phyloP scores from a whole-genome alignment of 2,888 invertebrate genomes.

The Heteromurus nitidus region DNA sequence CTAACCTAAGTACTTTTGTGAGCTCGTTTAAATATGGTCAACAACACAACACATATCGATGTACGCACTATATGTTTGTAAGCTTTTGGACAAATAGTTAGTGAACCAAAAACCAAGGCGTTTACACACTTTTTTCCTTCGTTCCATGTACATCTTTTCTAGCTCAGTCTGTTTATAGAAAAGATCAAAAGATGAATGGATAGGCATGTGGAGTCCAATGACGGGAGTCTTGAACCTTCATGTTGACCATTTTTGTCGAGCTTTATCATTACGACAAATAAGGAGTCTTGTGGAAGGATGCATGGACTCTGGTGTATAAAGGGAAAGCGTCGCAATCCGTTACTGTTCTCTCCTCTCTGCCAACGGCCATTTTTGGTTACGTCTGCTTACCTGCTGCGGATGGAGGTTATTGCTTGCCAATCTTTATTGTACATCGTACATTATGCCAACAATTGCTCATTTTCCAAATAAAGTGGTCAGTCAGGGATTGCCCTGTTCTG shows the following conservation, averaged over 20 bases:
- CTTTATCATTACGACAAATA: slow-evolving; percentile 25
- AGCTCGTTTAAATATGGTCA: no score
- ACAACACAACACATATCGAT: no score
- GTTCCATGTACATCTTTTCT: no score
- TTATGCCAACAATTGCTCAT: slow-evolving; percentile 23
- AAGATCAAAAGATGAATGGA: neutral
- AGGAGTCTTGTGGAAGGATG: slow-evolving; percentile 5
- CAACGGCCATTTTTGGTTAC: slow-evolving; percentile 37
- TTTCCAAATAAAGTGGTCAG: slow-evolving; percentile 33
- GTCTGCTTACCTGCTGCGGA: slow-evolving; percentile 7
- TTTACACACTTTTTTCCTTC: no score
- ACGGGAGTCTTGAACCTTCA: slow-evolving; percentile 23
- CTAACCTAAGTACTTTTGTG: no score
- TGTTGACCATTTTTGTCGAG: slow-evolving; percentile 13
- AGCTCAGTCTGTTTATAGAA: neutral
- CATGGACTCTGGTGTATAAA: neutral
- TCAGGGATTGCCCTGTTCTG: slow-evolving; percentile 5
- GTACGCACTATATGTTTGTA: no score
- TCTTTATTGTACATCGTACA: slow-evolving; percentile 10
- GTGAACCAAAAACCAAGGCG: no score
- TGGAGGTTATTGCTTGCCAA: slow-evolving; percentile 38
- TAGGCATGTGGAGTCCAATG: slow-evolving; percentile 3
- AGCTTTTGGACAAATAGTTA: no score
- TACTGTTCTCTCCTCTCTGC: slow-evolving; percentile 17
- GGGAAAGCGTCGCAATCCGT: slow-evolving; percentile 31